Conservation (phyloP, 2,113 vertebrate species). For the zebrafish (Danio rerio) region DNA sequence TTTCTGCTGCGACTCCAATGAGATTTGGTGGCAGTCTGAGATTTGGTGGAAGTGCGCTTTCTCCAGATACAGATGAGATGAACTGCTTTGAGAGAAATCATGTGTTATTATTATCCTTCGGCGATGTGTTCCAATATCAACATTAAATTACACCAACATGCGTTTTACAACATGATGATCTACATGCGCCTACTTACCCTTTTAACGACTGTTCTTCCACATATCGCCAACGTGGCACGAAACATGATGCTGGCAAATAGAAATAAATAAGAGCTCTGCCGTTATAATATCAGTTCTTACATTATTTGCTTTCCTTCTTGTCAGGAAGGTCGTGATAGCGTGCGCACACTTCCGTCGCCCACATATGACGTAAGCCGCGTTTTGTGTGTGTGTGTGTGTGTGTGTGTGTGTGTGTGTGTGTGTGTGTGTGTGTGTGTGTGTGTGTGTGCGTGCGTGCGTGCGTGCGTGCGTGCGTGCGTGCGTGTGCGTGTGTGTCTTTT, state of each 20-base stretch:
- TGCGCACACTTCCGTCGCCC: not conserved
- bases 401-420: no score
- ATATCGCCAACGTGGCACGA: conserved; percentile 57
- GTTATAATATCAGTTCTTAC: not conserved
- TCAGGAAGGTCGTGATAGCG: conserved; percentile 41
- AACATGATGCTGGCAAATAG: conserved; percentile 61
- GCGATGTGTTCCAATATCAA: not conserved
- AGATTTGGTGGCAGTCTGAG: conserved; percentile 76
- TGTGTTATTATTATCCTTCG: no score
- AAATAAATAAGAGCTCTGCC: not conserved
- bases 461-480: no score
- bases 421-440: no score
- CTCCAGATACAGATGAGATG: conserved; percentile 66
- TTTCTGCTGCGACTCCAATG: conserved; percentile 66
- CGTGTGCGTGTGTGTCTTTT: no score
- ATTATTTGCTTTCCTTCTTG: not conserved
- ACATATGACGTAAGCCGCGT: conserved; percentile 30
- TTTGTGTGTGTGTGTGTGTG: no score
- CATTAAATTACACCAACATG: not conserved
- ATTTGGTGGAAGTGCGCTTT: conserved; percentile 71
- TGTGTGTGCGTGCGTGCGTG: no score
- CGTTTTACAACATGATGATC: not conserved
- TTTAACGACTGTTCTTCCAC: conserved; percentile 56
- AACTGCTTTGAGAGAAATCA: conserved; percentile 62
- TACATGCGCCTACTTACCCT: conserved; percentile 62